Conservation (phyloP, 2,113 vertebrate genomes). For the Lophotis ruficrista region DNA sequence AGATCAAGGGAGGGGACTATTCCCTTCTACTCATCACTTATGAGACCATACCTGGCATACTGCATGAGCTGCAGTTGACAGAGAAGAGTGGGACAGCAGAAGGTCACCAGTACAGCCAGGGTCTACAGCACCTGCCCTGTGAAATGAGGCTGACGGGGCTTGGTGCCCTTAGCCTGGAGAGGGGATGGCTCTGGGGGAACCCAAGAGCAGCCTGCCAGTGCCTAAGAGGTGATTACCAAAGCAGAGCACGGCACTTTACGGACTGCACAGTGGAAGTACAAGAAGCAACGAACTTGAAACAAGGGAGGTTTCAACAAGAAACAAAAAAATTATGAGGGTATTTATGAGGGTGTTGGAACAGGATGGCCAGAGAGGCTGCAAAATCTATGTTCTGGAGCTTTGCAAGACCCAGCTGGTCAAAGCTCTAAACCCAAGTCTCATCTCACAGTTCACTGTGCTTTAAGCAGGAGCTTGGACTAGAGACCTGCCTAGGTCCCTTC, state of each 20-base stretch:
- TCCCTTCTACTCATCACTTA: background rate
- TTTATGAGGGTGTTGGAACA: background rate
- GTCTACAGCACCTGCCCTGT: background rate
- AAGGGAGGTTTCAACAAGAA: background rate
- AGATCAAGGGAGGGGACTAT: background rate
- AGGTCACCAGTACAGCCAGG: background rate
- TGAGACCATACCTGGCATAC: background rate
- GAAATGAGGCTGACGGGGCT: background rate
- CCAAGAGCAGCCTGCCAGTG: background rate
- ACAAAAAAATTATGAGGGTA: background rate
- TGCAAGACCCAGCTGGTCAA: background rate
- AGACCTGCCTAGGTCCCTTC: background rate
- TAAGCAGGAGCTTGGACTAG: background rate
- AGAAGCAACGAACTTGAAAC: background rate
- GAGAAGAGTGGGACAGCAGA: background rate
- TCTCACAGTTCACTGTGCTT: rapidly evolving
- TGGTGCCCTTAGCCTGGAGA: background rate
- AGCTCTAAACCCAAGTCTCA: background rate
- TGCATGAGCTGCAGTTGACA: background rate
- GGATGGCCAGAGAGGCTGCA: background rate
- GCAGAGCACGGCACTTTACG: background rate
- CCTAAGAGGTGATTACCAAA: background rate
- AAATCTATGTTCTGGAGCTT: background rate
- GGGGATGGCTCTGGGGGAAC: background rate
- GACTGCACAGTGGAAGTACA: background rate